These are phyloP conservation scores for Microplitis demolitor DNA, from an alignment of 1,140 invertebrate genomes.

Conservation along the genomic window DNA sequence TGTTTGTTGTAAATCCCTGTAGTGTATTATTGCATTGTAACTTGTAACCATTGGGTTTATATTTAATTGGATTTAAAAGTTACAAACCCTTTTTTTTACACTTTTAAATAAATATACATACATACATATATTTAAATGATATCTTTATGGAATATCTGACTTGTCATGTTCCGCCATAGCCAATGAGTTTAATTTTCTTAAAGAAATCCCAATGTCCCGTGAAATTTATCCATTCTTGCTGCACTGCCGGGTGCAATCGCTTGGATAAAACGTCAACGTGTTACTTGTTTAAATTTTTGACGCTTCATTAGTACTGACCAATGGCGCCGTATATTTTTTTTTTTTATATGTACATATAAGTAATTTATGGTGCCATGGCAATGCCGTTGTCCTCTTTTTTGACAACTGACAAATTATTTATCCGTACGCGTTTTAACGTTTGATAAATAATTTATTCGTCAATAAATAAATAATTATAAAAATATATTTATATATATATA, in stretches of 20 bases:
- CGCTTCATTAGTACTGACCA: slow-evolving; percentile 20
- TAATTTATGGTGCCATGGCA: not conserved
- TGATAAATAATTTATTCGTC: too few relatives aligned
- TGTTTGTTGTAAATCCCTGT: too few relatives aligned
- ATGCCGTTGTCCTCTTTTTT: not conserved
- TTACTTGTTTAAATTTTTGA: slow-evolving; percentile 23
- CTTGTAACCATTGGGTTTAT: slow-evolving; percentile 47
- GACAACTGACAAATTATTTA: not conserved
- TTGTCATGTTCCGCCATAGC: not conserved
- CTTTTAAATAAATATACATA: too few relatives aligned
- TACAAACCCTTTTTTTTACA: too few relatives aligned
- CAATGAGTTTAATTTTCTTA: not conserved
- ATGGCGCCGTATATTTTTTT: not conserved
- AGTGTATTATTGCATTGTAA: slow-evolving; percentile 44
- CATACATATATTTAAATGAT: too few relatives aligned
- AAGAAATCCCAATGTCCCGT: not conserved
- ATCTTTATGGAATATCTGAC: too few relatives aligned
- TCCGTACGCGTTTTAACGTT: not conserved
- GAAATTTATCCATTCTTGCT: not conserved
- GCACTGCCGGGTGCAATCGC: slow-evolving; percentile 18
- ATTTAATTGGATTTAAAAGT: slow-evolving; percentile 57
- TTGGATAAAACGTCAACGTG: slow-evolving; percentile 24
- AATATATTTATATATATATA: too few relatives aligned
- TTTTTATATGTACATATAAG: not conserved
- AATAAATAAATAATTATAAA: too few relatives aligned